Base-by-base conservation (phyloP, 2,888 invertebrate species). In the Agriopis leucophaearia region DNA sequence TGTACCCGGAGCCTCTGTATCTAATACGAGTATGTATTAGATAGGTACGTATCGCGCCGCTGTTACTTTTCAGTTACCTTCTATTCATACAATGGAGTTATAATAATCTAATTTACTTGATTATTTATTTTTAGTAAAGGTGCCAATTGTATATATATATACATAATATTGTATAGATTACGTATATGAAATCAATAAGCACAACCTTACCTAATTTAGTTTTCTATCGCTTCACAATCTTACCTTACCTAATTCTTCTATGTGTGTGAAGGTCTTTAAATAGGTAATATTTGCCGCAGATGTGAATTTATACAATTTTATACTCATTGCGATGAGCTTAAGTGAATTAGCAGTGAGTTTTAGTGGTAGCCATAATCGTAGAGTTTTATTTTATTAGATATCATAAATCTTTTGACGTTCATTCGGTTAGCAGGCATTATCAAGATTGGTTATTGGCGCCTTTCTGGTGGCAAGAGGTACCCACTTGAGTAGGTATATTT, bases 301-400 rank as follows among this genome's bases (percentile, higher is more conserved):
- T 76, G 75, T 69, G 69, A 81, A 80, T 81, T 81, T 85, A 82
- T 84, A 83, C 74, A 79, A 81, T 81, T 83, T 81, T 77, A 82
- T 78, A 74, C 73, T 78, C 74, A 77, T 77, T 78, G 64, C 74
- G 69, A 79, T 76, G 66, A 71, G 66, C 72, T 77, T 79, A 79
- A 80, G 78, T 80, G 73, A 76, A 81, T 82, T 80, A 80, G 64
- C 58, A 63, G 70, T 63, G 73, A 75, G 62, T 78, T 78, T 77
- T 73, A 70, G 70, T 76, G 47, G 71, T 77, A 70, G 61, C 55
- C 69, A 65, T 74, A 74, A 73, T 75, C 71, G 74, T 18, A 15
- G 61, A 69, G 61, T 74, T 73, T 74, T 71, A 71, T 74, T 64
- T 71, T 72, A 72, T 57, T 72, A 54, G 36, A 27, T 48, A 67